These are phyloP conservation scores for Cotesia congregata DNA, from an alignment of 2,888 invertebrate genomes.

Conservation along the genomic window DNA sequence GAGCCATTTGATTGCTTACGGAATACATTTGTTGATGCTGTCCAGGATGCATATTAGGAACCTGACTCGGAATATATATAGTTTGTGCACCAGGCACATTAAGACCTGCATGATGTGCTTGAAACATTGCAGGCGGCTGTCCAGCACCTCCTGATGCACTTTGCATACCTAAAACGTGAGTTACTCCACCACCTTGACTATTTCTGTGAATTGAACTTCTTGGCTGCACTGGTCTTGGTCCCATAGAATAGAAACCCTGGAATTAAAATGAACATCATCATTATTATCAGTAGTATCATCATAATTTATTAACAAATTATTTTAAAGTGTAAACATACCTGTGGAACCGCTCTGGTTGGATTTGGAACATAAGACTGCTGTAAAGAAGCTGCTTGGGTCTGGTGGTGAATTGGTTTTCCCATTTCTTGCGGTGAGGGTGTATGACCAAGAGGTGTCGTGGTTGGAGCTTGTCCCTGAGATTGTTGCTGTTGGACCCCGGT, in stretches of 20 bases:
- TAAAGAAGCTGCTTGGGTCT: conserved; percentile 58
- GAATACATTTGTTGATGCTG: conserved; percentile 59
- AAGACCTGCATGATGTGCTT: conserved; percentile 53
- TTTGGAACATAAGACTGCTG: conserved; percentile 60
- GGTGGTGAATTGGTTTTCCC: conserved; percentile 66
- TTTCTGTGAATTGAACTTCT: conserved; percentile 62
- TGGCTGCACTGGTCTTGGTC: conserved; percentile 61
- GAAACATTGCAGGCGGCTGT: conserved; percentile 61
- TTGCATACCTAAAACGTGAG: conserved; percentile 61
- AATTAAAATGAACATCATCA: conserved; percentile 19
- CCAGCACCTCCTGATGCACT: conserved; percentile 59
- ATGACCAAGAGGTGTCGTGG: conserved; percentile 63
- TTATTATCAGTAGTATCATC: conserved; percentile 9
- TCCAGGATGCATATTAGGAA: conserved; percentile 58
- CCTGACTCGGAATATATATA: conserved; percentile 59
- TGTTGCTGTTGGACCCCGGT: conserved; percentile 63
- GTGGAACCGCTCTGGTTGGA: conserved; percentile 57
- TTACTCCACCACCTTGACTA: conserved; percentile 58
- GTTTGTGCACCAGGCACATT: conserved; percentile 55
- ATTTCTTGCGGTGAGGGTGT: conserved; percentile 64
- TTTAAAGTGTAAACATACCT: conserved; percentile 50
- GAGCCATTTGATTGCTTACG: conserved; percentile 58
- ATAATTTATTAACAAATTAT: background rate
- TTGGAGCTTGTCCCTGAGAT: conserved; percentile 62
- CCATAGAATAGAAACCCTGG: conserved; percentile 57